phyloP scores from a whole-genome alignment of 2,888 invertebrate genomes.

The Lithosia quadra region DNA sequence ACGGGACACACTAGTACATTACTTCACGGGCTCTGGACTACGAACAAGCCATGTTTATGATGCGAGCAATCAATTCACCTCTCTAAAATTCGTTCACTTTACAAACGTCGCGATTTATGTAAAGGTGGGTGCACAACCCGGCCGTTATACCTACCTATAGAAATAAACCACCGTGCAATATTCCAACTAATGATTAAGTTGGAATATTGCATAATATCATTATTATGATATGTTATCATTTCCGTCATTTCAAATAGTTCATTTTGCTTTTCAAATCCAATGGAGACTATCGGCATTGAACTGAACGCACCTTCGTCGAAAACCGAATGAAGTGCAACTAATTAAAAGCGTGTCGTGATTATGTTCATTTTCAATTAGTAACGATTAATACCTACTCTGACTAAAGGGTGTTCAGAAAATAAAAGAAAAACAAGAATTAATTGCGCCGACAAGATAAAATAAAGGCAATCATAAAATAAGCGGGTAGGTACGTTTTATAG shows the following conservation, averaged over 20 bases:
- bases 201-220: too few relatives aligned
- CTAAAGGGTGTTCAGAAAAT: conserved; percentile 49
- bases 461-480: conserved; percentile 72
- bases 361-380: conserved; percentile 59
- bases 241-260: conserved; percentile 66
- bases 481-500: conserved; percentile 74
- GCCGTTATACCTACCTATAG: conserved; percentile 60
- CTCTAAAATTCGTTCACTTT: conserved; percentile 55
- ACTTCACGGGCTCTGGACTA: conserved; percentile 57
- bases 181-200: conserved; percentile 75
- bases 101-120: conserved; percentile 57
- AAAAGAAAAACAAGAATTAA: conserved; percentile 61
- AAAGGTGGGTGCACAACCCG: conserved; percentile 61
- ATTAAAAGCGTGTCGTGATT: conserved; percentile 48
- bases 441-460: conserved; percentile 63
- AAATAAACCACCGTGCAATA: conserved; percentile 73
- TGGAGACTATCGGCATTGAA: conserved; percentile 43
- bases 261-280: conserved; percentile 61
- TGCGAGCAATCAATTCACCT: conserved; percentile 62
- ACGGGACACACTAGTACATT: conserved; percentile 70
- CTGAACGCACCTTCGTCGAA: conserved; percentile 49
- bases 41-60: conserved; percentile 49
- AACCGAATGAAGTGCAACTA: conserved; percentile 38
- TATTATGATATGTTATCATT: conserved; percentile 72
- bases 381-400: conserved; percentile 47